These are phyloP conservation scores for Philhelius pedissequus DNA, from an alignment of 2,888 invertebrate genomes.

Conservation along the genomic window DNA sequence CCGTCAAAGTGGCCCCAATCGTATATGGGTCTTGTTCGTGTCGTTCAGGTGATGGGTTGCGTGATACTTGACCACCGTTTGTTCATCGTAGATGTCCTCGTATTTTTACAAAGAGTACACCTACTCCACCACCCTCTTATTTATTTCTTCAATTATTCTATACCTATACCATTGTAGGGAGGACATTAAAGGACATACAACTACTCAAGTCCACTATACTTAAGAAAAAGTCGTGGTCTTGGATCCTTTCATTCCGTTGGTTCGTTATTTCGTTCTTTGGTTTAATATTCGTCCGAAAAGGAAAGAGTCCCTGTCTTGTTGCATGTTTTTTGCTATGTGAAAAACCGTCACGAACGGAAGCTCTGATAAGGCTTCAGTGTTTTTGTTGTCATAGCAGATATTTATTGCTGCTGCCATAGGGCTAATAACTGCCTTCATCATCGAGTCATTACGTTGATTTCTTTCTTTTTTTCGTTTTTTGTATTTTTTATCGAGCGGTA, in stretches of 20 bases:
- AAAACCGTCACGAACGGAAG: constrained; percentile 80
- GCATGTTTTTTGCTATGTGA: constrained; percentile 70
- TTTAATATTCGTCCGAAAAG: constrained; percentile 33
- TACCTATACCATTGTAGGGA: constrained; percentile 41
- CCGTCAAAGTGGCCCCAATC: constrained; percentile 68
- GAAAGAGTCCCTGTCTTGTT: constrained; percentile 64
- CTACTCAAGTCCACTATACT: no score
- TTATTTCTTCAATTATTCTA: neutral
- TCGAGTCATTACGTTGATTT: constrained; percentile 60
- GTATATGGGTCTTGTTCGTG: constrained; percentile 55
- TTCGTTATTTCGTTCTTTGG: neutral
- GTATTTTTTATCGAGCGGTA: constrained; percentile 55
- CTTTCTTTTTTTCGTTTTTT: neutral
- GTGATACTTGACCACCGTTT: constrained; percentile 68
- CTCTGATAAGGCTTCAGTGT: constrained; percentile 79
- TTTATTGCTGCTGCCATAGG: constrained; percentile 62
- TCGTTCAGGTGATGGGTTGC: constrained; percentile 67
- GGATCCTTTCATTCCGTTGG: neutral
- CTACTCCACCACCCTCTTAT: neutral
- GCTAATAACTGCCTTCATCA: constrained; percentile 68
- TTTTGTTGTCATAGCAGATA: constrained; percentile 73
- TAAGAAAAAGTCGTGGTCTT: neutral
- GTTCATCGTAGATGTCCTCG: constrained; percentile 68
- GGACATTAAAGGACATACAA: constrained; percentile 68
- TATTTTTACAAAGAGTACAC: constrained; percentile 58